Conservation (phyloP, 1,140 invertebrate genomes). For the Bombus balteatus region DNA sequence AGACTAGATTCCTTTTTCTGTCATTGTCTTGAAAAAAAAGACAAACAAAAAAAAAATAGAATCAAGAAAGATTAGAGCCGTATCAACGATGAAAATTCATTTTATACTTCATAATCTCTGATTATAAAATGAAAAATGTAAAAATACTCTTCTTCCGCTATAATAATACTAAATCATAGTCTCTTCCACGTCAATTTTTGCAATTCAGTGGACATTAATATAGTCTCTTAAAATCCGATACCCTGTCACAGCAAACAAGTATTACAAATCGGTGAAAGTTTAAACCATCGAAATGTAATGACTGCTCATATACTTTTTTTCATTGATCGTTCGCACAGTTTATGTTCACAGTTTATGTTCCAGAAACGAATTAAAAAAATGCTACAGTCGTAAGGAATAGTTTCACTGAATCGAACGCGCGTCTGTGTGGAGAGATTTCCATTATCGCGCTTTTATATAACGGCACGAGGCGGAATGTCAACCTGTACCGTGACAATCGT, state of each 20-base stretch:
- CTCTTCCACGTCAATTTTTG: no score
- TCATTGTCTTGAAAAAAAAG: background rate
- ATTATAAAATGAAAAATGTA: no score
- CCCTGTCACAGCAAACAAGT: background rate
- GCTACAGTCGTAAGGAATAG: background rate
- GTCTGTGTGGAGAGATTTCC: conserved; percentile 17
- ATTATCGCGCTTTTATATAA: conserved; percentile 50
- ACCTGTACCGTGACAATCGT: conserved; percentile 13
- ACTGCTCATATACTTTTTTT: background rate
- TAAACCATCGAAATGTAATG: background rate
- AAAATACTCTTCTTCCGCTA: background rate
- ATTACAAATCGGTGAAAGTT: background rate
- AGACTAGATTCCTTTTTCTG: background rate
- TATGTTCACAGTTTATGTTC: no score
- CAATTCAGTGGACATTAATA: background rate
- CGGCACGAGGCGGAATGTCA: conserved; percentile 46
- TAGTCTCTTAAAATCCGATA: background rate
- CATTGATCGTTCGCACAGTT: background rate
- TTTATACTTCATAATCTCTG: background rate
- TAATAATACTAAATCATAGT: background rate
- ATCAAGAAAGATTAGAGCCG: background rate
- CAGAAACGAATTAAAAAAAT: background rate
- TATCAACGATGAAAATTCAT: background rate
- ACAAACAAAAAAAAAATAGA: background rate
- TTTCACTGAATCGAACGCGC: background rate